phyloP scores from a whole-genome alignment of 2,113 vertebrate genomes.

The Balaeniceps rex region DNA sequence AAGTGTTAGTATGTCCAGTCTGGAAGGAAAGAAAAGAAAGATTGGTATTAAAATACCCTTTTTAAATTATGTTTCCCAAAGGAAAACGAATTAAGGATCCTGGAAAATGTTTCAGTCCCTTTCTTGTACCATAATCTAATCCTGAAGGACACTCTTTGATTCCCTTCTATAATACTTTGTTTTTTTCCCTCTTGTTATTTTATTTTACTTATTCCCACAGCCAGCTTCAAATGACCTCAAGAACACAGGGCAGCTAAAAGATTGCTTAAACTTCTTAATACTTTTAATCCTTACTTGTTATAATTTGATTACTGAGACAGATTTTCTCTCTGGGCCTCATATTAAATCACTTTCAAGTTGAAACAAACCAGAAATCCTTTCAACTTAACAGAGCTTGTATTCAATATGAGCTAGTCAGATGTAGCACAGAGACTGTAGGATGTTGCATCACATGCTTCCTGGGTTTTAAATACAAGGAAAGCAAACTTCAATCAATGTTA shows the following conservation, averaged over 20 bases:
- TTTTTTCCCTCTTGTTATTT: slow-evolving; percentile 63
- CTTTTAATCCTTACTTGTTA: slow-evolving; percentile 83
- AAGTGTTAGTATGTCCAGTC: background rate
- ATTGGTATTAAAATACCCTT: slow-evolving; percentile 9
- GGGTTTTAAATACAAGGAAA: slow-evolving; percentile 5
- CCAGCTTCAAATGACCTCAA: slow-evolving; percentile 66
- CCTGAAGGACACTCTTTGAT: slow-evolving; percentile 51
- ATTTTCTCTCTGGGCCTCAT: slow-evolving; percentile 79
- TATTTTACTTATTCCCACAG: slow-evolving; percentile 67
- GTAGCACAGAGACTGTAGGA: slow-evolving; percentile 51
- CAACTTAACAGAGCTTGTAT: slow-evolving; percentile 72
- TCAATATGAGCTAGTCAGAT: slow-evolving; percentile 64
- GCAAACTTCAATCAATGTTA: background rate
- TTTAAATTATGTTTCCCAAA: slow-evolving; percentile 29
- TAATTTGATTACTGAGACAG: slow-evolving; percentile 81
- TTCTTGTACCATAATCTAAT: slow-evolving; percentile 64
- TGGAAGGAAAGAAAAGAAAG: background rate
- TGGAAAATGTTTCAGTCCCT: slow-evolving; percentile 53
- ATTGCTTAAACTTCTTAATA: slow-evolving; percentile 79
- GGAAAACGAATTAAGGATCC: slow-evolving; percentile 26
- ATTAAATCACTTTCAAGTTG: slow-evolving; percentile 81
- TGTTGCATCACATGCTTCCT: slow-evolving; percentile 45
- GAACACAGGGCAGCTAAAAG: slow-evolving; percentile 66
- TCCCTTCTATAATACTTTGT: slow-evolving; percentile 26
- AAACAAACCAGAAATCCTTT: slow-evolving; percentile 82